These are phyloP conservation scores for Netelia fuscicornis DNA, from an alignment of 2,888 invertebrate genomes.

Conservation along the genomic window DNA sequence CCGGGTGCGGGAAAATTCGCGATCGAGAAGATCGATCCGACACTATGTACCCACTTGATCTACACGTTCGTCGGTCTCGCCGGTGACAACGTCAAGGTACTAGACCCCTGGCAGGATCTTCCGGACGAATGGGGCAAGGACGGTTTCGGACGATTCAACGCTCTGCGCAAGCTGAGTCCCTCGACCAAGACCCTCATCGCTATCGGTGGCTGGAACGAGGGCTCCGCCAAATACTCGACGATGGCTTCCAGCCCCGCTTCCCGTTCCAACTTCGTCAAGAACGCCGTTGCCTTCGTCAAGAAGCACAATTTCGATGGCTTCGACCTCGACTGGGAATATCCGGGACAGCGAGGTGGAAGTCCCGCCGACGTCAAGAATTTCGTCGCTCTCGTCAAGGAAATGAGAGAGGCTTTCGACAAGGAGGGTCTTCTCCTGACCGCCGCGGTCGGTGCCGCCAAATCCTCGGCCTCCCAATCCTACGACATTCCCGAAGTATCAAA, in stretches of 20 bases:
- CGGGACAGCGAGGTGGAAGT: constrained; percentile 86
- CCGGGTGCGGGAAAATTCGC: constrained; percentile 88
- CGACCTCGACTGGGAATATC: constrained; percentile 91
- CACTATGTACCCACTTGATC: constrained; percentile 90
- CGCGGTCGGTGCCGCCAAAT: constrained; percentile 86
- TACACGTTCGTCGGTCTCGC: constrained; percentile 90
- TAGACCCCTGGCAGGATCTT: constrained; percentile 89
- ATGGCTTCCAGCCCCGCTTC: constrained; percentile 85
- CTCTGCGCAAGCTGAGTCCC: constrained; percentile 86
- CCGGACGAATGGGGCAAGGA: constrained; percentile 85
- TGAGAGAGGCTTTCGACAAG: constrained; percentile 86
- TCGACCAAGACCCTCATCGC: constrained; percentile 87
- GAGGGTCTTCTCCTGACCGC: constrained; percentile 81
- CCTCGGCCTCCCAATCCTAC: constrained; percentile 86
- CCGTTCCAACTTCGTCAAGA: constrained; percentile 86
- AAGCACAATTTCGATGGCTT: constrained; percentile 89
- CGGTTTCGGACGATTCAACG: constrained; percentile 86
- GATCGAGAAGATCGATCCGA: constrained; percentile 88
- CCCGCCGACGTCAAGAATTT: constrained; percentile 86
- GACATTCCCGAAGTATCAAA: constrained; percentile 86
- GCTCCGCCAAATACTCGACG: constrained; percentile 87
- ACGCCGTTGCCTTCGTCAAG: constrained; percentile 86
- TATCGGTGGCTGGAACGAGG: constrained; percentile 91
- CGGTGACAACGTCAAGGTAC: constrained; percentile 86
- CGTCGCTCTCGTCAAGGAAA: constrained; percentile 86